Evolutionary conservation across 2,113 vertebrate species (phyloP), one percentile per base, ranked within the genome.

Genomic region (Coreoperca whiteheadi): DNA sequence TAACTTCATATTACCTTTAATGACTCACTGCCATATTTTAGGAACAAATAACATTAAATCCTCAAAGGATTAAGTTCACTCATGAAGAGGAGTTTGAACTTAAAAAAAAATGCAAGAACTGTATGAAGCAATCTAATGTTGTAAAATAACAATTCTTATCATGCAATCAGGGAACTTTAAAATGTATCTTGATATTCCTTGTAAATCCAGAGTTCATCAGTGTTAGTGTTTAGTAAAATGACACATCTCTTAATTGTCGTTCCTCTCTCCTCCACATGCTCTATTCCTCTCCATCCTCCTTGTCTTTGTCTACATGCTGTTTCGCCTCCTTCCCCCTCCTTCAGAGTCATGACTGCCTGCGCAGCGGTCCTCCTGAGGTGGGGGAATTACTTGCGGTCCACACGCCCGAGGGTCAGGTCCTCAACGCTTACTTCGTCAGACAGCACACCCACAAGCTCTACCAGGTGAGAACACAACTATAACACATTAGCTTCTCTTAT

Each of bases 331-430:
- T 10, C n/a, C 30, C 23, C 0, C 15, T 54, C 60, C 60, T 37
- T 9, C 94, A 99, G 98, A 98, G 97, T 93, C 96, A 97, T 48
- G 97, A 99, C 93, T 99, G 98, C 54, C 34, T 96, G 46, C 94
- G 88, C 8, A 78, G 91, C 25, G 98, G 98, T 0, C 95, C 97
- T 4, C 98, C 98, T 4, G 91, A 91, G 0, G 94, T 92, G 65
- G 98, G 98, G 0, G 97, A 98, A 90, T 2, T 97, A 30, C 94
- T 99, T 39, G 94, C 97, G 51, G 96, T 99, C 25, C 92, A 94
- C 85, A 97, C 96, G 85, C 90, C 94, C 0, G 96, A 98, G 0
- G 97, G 96, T 59, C 93, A 95, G 10, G 8, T 96, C 41, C 96
- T 97, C 73, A 97, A 96, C 8, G 98, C 98, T 72, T 97, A 94